phyloP scores from a whole-genome alignment of 1,140 invertebrate genomes.

The Lasaia peninsularis region DNA sequence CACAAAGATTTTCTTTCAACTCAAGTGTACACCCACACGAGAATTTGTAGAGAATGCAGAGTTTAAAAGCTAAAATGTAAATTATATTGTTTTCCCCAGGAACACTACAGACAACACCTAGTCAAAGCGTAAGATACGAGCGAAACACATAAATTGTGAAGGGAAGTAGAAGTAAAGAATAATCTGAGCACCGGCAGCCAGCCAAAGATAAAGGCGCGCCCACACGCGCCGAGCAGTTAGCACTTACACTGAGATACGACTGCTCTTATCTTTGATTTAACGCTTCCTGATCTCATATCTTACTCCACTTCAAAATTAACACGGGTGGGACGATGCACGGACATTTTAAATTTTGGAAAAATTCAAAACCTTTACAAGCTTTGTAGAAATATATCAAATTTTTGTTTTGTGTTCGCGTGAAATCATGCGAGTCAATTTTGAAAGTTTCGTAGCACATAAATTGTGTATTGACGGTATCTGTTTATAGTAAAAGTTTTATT shows the following conservation, averaged over 20 bases:
- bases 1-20: no score
- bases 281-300: conserved; percentile 17
- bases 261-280: conserved; percentile 26
- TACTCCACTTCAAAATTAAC: conserved; percentile 12
- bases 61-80: neutral
- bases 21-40: no score
- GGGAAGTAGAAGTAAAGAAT: conserved; percentile 20
- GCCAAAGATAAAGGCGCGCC: conserved; percentile 28
- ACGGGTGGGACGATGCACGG: neutral
- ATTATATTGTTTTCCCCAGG: neutral
- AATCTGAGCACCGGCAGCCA: conserved; percentile 24
- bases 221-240: conserved; percentile 30
- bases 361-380: neutral
- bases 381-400: neutral
- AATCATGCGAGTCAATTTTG: no score
- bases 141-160: conserved; percentile 18
- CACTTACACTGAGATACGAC: conserved; percentile 24
- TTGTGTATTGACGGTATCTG: no score
- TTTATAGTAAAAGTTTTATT: no score
- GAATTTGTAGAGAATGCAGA: no score
- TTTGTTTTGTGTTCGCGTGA: no score
- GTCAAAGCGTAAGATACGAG: neutral
- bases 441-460: no score
- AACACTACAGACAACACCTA: neutral
- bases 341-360: conserved; percentile 2